Conservation (phyloP, 2,113 vertebrate genomes). For the Esox niger region DNA sequence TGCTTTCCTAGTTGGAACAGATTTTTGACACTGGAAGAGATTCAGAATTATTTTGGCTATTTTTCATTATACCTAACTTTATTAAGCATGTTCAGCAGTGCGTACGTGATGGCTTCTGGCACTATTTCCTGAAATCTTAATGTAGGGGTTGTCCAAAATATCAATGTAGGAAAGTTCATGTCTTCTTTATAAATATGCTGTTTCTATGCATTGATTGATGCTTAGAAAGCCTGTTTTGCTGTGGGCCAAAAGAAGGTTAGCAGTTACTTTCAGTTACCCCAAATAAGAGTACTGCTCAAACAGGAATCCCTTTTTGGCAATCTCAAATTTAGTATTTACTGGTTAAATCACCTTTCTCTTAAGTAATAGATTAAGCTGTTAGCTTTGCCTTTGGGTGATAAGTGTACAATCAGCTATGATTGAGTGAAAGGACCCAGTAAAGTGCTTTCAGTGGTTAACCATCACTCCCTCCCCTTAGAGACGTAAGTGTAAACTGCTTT, state of each 20-base stretch:
- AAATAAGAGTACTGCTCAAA: slow-evolving; percentile 62
- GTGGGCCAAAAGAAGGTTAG: slow-evolving; percentile 71
- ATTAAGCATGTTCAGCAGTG: no score
- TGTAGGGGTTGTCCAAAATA: background rate
- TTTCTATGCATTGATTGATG: slow-evolving; percentile 40
- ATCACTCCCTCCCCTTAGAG: slow-evolving; percentile 52
- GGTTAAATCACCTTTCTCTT: slow-evolving; percentile 40
- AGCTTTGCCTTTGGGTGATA: slow-evolving; percentile 32
- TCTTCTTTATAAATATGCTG: slow-evolving; percentile 74
- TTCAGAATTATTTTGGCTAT: background rate
- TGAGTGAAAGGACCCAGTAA: slow-evolving; percentile 26
- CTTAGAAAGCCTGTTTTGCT: slow-evolving; percentile 43
- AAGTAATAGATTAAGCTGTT: slow-evolving; percentile 34
- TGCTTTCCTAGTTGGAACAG: background rate
- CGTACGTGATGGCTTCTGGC: background rate
- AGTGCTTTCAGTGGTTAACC: slow-evolving; percentile 48
- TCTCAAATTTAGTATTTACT: slow-evolving; percentile 57
- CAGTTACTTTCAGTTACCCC: slow-evolving; percentile 66
- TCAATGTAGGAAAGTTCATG: slow-evolving; percentile 51
- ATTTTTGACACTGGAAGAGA: background rate
- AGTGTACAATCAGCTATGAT: slow-evolving; percentile 7
- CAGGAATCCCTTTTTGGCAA: slow-evolving; percentile 61
- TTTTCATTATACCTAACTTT: background rate
- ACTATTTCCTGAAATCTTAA: background rate
- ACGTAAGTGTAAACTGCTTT: slow-evolving; percentile 70